phyloP scores from a whole-genome alignment of 2,888 invertebrate species.

The Cyclophora albipunctata region DNA sequence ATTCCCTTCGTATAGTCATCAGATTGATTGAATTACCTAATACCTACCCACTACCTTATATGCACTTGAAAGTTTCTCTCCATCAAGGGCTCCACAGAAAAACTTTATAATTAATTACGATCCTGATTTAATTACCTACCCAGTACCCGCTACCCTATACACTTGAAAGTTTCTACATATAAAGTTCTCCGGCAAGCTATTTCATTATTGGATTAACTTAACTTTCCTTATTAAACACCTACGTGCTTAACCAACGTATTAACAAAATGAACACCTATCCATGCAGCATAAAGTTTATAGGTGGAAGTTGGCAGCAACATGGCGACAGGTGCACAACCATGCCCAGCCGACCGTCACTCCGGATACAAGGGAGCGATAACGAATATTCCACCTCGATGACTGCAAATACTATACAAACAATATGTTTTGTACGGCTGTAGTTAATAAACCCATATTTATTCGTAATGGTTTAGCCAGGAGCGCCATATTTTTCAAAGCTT shows the following conservation, averaged over 20 bases:
- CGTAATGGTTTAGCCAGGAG: not conserved
- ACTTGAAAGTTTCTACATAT: too few species aligned
- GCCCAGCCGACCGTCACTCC: slow-evolving; percentile 49
- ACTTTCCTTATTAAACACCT: not conserved
- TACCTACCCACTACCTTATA: too few species aligned
- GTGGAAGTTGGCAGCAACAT: slow-evolving; percentile 7
- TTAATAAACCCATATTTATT: not conserved
- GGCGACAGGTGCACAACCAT: slow-evolving; percentile 60
- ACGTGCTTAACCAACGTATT: not conserved
- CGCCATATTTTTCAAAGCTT: too few species aligned
- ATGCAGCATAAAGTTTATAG: slow-evolving; percentile 7
- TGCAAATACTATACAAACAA: slow-evolving; percentile 24
- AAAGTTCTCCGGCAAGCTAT: not conserved
- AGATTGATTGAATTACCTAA: too few species aligned
- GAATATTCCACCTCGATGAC: slow-evolving; percentile 42
- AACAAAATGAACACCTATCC: too few species aligned
- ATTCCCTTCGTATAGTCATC: too few species aligned
- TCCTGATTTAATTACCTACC: too few species aligned
- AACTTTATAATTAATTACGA: too few species aligned
- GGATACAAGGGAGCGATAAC: slow-evolving; percentile 45
- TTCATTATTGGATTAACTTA: not conserved
- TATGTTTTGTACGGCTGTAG: slow-evolving; percentile 1
- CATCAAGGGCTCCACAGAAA: too few species aligned
- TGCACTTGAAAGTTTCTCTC: too few species aligned
- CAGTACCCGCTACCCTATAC: too few species aligned